Base-by-base conservation (phyloP, 2,888 invertebrate genomes). In the Lissonota sp. region DNA sequence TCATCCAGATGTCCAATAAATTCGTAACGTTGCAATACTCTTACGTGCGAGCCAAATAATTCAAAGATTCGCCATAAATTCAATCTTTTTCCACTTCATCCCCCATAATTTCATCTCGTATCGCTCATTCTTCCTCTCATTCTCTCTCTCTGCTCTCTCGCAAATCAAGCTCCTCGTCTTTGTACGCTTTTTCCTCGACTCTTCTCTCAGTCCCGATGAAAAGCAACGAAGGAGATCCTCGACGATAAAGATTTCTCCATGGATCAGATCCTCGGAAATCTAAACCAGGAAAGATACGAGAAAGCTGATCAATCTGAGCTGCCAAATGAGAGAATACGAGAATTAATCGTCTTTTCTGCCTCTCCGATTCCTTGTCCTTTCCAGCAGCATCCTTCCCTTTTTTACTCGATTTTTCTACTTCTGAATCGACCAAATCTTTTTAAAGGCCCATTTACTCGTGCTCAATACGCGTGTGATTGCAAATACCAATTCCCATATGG, bases 391-490 rank as follows among this genome's bases (percentile, higher is more conserved):
- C 46, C 40, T 55, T 42, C 62, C 8, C 39, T 51, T 55, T 63
- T 26, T 66, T 26, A 26, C 3, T 26, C 26, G 1, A 26, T 26
- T 60, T 62, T 26, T 39, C 12, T 14, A 26, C 46, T 37, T 1
- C 26, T 26, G 14, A 64, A 16, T 60, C 14, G 16, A 6, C 55
- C 46, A 12, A 53, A 51, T 44, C 64, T 53, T 44, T 63, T 42
- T 46, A 10, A 8, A 14, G 16, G 40, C n/a, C 57, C 46, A 63
- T 26, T 26, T 26, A 26, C 37, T 79, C 69, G 51, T 53, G 60
- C 72, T 57, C 63, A 57, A 63, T 55, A 26, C 63, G 51, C 39
- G 73, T 74, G 66, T 69, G 67, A 73, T 79, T 79, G 79, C 79
- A 69, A 79, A 49, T 40, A 6, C n/a, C 40, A 5, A 64, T 16